phyloP scores from a whole-genome alignment of 2,888 invertebrate genomes.

The Xestia xanthographa region DNA sequence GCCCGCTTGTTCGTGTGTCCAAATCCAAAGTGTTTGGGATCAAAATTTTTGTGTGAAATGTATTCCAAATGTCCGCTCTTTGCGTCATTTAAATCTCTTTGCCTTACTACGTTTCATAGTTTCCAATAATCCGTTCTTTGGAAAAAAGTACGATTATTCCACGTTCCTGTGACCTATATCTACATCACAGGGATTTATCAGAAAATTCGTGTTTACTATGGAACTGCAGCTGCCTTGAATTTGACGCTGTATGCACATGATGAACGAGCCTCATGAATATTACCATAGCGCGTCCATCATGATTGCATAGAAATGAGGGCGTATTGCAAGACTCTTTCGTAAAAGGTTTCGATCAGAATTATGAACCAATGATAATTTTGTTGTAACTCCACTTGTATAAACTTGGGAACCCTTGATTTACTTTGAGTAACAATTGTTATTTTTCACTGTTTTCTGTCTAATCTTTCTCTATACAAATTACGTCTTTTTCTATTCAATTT shows the following conservation, averaged over 20 bases:
- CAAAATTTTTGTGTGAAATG: too few species aligned
- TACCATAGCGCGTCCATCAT: conserved; percentile 18
- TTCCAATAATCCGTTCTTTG: neutral
- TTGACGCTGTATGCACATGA: conserved; percentile 3
- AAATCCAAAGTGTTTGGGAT: too few species aligned
- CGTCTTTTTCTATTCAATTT: neutral
- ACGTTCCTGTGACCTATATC: neutral
- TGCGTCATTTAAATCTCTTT: too few species aligned
- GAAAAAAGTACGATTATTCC: neutral
- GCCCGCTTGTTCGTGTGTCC: too few species aligned
- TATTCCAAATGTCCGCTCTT: too few species aligned
- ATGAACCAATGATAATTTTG: neutral
- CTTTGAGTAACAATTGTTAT: neutral
- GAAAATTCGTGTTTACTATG: neutral
- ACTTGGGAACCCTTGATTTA: neutral
- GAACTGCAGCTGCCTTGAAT: neutral
- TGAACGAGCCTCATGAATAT: conserved; percentile 35
- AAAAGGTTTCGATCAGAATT: neutral
- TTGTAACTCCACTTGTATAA: too few species aligned
- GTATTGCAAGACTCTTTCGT: neutral
- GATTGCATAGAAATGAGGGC: neutral
- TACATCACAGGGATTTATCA: neutral
- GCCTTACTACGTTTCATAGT: neutral
- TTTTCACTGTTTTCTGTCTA: neutral
- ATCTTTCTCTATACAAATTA: neutral